Evolutionary conservation across 2,888 invertebrate species (phyloP).

Genomic region (Epiperipatus broadwayi): DNA sequence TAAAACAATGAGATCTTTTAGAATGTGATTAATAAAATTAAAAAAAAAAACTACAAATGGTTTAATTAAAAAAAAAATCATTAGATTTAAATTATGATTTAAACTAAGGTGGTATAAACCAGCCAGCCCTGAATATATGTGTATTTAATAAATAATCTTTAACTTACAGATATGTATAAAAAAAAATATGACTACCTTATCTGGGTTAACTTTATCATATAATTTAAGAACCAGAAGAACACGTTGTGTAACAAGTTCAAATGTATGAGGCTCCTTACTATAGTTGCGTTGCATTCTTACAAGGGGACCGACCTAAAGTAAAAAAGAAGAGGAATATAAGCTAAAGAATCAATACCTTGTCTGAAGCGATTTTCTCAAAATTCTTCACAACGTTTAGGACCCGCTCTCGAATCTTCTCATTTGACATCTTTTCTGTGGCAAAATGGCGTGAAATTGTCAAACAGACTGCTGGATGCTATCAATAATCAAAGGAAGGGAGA

Average conservation of each 20-base stretch:
- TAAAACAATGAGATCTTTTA: not conserved
- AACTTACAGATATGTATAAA: not conserved
- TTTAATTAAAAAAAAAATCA: not conserved
- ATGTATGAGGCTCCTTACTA: conserved; percentile 48
- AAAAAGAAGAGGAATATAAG: conserved; percentile 11
- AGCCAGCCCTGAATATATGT: too few relatives aligned
- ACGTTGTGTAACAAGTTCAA: conserved; percentile 65
- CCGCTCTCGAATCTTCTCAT: conserved; percentile 50
- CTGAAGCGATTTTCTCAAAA: conserved; percentile 69
- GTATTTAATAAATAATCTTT: not conserved
- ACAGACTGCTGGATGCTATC: too few relatives aligned
- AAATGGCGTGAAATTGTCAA: not conserved
- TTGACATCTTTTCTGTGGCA: conserved; percentile 23
- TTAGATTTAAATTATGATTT: not conserved
- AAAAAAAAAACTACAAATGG: not conserved
- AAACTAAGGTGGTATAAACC: too few relatives aligned
- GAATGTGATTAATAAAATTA: conserved; percentile 6
- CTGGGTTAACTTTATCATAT: conserved; percentile 86
- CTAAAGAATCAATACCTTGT: conserved; percentile 43
- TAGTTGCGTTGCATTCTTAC: conserved; percentile 4
- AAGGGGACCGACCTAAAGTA: not conserved
- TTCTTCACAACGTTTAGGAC: conserved; percentile 67
- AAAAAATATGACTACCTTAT: conserved; percentile 48
- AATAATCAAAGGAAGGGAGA: too few relatives aligned
- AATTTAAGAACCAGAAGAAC: conserved; percentile 85